Evolutionary conservation across 2,797 vertebrate species (phyloP), one percentile per base, ranked within the genome.

Genomic region (Scomberomorus guttatus): DNA sequence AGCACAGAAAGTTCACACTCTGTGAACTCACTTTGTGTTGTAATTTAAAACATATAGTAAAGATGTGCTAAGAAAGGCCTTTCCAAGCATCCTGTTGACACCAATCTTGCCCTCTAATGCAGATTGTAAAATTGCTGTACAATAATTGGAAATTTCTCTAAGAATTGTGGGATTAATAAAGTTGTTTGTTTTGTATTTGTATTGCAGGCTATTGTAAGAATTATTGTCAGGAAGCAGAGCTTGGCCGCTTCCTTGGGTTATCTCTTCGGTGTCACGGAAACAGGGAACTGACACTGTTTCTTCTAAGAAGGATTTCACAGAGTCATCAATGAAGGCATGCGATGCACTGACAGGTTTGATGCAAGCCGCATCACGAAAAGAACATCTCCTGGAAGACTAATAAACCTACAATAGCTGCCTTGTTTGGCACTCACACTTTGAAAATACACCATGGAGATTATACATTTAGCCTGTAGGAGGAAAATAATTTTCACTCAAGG

Each of bases 301-400:
- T 79, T 60, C 79, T 56, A 15, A 75, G 79, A 84, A 72, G 83
- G 83, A 87, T 86, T 88, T 75, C 34, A 51, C 22, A 69, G 70
- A 59, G 48, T 84, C 44, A 62, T 79, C 39, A 32, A 12, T 37
- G 50, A 50, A 62, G 75, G 3, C 85, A 86, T 85, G 85, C 56
- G 0, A 84, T 51, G 79, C 37, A n/a, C 18, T 68, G 67, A 51
- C 12, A 54, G 1, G n/a, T 60, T 78, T 3, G 5, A 6, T 46
- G 52, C n/a, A 74, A 71, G 32, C 63, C 57, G 10, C 17, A 63
- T 76, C 60, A 75, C 15, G 2, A 64, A 80, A 58, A 18, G 54
- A 71, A 34, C 13, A n/a, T 79, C 67, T 24, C 12, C 13, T 7
- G 34, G 18, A 54, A 42, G 32, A 12, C 20, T 18, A 48, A 46